Evolutionary conservation across 2,888 invertebrate genomes (phyloP), one percentile per base, ranked within the genome.

Genomic region (Drosophila algonquin): DNA sequence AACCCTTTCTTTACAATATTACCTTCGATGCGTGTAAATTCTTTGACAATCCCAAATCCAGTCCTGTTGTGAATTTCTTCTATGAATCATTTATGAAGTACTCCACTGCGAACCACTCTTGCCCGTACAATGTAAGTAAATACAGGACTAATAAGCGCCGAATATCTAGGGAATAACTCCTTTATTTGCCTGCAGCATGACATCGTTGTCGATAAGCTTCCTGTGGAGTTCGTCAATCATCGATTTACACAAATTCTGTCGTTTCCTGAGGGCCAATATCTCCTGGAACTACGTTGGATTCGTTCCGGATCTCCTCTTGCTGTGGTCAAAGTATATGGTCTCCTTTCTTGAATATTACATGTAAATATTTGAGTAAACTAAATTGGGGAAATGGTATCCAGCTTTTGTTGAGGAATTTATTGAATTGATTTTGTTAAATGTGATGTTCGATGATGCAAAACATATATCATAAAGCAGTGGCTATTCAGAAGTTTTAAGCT

Each of bases 221-320:
- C 67, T 2, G 51, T 40, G 1, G 65, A 46, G n/a, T 30, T 40
- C 47, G 14, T 64, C 3, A 46, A 57, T 16, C n/a, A 56, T 3
- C 14, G 30, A 21, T 27, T 67, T 12, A 46, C 46, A 0, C 21
- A 18, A 6, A 14, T 64, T 14, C 45, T 67, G 8, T 52, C 57
- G 0, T 57, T 68, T 48, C 57, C 68, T 1, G 56, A 64, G n/a
- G 67, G 67, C 21, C 21, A 65, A 10, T 67, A 67, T 14, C 30
- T 56, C 3, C 1, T 44, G 8, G 61, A 16, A 10, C 2, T 40
- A 7, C 30, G 32, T 32, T 63, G 44, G 44, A 14, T 40, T n/a
- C 7, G 6, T 10, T 24, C 27, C 1, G 21, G 21, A 12, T 27
- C 24, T 51, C n/a, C 2, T 10, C 3, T 32, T 8, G 12, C 32